Evolutionary conservation across 2,113 vertebrate species (phyloP).

Genomic region (Mugil cephalus): DNA sequence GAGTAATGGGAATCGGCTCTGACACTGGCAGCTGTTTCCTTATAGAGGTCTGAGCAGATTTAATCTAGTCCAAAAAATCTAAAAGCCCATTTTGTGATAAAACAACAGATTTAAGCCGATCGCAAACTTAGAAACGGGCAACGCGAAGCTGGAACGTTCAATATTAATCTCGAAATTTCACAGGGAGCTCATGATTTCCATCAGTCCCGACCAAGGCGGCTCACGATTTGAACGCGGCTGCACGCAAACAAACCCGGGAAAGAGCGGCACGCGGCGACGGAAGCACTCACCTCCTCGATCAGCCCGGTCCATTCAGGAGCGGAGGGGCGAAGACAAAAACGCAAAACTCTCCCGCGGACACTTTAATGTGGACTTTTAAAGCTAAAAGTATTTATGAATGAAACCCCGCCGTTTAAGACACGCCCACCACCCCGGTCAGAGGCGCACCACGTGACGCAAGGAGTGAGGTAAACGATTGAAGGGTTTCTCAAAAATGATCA

Average conservation of each 20-base stretch:
- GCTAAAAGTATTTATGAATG: conserved; percentile 88
- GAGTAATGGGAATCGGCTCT: conserved; percentile 20
- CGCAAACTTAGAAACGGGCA: no score
- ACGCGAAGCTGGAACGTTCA: no score
- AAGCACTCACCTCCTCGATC: conserved; percentile 80
- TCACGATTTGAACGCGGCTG: conserved; percentile 18
- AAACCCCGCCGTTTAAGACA: conserved; percentile 79
- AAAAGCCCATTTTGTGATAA: no score
- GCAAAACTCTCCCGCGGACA: conserved; percentile 58
- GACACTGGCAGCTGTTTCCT: conserved; percentile 23
- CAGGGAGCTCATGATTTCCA: conserved; percentile 37
- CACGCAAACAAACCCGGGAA: not conserved
- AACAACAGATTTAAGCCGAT: no score
- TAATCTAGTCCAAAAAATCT: no score
- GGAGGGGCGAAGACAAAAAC: conserved; percentile 56
- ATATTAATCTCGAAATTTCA: conserved; percentile 31
- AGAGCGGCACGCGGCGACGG: conserved; percentile 22
- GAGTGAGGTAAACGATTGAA: conserved; percentile 56
- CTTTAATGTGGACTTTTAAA: conserved; percentile 81
- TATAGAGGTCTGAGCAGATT: not conserved
- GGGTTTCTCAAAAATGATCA: conserved; percentile 20
- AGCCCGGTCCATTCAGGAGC: conserved; percentile 68
- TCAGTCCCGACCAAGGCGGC: conserved; percentile 31
- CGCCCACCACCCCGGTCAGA: conserved; percentile 81
- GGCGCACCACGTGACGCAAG: conserved; percentile 76